Percentiles rank a stretch among this genome's conserved stretches.
Conservation (phyloP, 2,888 invertebrate species). For the Empis livida region DNA sequence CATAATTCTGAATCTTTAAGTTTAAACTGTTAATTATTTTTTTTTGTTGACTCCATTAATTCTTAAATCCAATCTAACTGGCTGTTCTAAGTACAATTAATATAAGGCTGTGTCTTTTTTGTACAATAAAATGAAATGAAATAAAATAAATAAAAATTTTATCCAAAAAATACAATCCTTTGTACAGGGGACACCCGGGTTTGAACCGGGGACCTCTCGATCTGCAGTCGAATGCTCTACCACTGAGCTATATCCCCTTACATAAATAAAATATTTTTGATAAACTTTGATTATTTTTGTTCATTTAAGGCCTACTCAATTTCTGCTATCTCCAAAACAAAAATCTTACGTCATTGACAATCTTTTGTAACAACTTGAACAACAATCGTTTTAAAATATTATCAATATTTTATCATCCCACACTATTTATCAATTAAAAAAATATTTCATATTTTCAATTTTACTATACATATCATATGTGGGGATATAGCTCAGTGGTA, state of each 20-base stretch:
- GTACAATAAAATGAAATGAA: no score
- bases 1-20: no score
- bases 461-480: not conserved
- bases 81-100: no score
- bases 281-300: no score
- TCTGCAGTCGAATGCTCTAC: slow-evolving; percentile 17
- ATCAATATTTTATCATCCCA: not conserved
- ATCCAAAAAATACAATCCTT: no score
- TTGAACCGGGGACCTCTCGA: slow-evolving; percentile 17
- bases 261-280: no score
- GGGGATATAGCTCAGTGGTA: slow-evolving; percentile 22
- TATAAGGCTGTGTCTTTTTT: no score
- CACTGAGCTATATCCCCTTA: slow-evolving; percentile 14
- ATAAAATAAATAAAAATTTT: no score
- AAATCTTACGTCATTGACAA: not conserved
- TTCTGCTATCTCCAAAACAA: not conserved
- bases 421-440: not conserved
- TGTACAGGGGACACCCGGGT: slow-evolving; percentile 15
- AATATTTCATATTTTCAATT: no score
- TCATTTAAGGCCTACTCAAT: not conserved
- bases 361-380: slow-evolving; percentile 1
- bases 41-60: no score
- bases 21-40: no score
- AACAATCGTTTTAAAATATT: not conserved
- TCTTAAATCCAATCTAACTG: no score